These are phyloP conservation scores for Myiopsitta monachus DNA, from an alignment of 2,113 vertebrate genomes.

Conservation along the genomic window DNA sequence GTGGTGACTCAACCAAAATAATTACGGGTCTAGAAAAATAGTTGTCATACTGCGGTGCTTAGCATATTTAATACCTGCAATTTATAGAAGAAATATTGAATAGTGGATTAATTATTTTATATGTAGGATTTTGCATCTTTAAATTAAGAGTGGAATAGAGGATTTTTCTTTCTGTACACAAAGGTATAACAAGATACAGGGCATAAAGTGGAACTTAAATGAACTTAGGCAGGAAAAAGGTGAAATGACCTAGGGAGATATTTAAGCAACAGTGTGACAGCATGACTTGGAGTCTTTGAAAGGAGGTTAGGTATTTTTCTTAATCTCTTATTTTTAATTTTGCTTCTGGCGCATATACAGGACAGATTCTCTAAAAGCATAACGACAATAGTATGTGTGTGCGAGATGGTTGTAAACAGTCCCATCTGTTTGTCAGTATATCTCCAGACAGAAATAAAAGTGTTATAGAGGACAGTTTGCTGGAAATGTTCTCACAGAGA, in stretches of 20 bases:
- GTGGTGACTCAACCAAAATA: not conserved
- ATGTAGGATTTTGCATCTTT: not conserved
- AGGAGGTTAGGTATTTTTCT: not conserved
- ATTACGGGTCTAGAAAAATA: not conserved
- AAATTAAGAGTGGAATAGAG: not conserved
- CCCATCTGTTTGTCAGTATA: not conserved
- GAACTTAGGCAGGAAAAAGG: not conserved
- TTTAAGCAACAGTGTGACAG: not conserved
- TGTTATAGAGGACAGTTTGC: not conserved
- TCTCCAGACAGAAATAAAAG: not conserved
- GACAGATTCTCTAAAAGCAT: not conserved
- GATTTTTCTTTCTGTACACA: not conserved
- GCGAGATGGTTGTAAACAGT: not conserved
- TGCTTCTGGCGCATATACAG: not conserved
- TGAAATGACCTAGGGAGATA: not conserved
- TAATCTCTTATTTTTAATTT: not conserved
- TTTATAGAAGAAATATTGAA: not conserved
- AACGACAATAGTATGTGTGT: not conserved
- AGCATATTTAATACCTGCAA: not conserved
- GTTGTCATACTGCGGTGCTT: not conserved
- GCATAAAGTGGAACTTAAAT: not conserved
- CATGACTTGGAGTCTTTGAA: not conserved
- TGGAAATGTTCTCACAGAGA: not conserved
- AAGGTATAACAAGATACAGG: not conserved
- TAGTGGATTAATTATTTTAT: not conserved